Base-by-base conservation (phyloP, 2,113 vertebrate genomes). In the Apodemus sylvaticus region DNA sequence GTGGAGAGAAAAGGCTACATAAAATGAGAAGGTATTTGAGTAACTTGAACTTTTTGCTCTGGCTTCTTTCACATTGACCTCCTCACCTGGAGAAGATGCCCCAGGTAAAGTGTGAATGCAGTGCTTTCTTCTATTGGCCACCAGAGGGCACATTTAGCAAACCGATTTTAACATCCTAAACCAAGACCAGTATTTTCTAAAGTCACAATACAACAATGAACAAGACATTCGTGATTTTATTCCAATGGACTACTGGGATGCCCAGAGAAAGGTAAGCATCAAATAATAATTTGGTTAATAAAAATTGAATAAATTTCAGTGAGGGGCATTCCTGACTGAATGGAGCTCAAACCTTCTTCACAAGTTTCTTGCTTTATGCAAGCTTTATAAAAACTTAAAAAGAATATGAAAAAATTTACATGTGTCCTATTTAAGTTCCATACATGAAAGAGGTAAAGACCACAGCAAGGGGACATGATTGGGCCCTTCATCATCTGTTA, bases 231-330 rank as follows among this genome's bases (percentile, higher is more conserved):
- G 45, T 62, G 24, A 14, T 66, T 94, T 86, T 94, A 78, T 85
- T 45, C 64, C 78, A 48, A 90, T 31, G 0, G 39, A 39, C 42
- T 83, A 48, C 34, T 29, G 17, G 20, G 92, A 68, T 42, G 24
- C 68, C 70, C 53, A 90, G 74, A 92, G 81, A 39, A 87, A 39
- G 45, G 26, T 16, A 55, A 8, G 20, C 42, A 13, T 68, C 71
- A 92, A 82, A 82, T 82, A 90, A 95, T 90, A 82, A 58, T 13
- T 86, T 82, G 42, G n/a, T 82, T 16, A 64, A 39, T 55, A 66
- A 94, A 92, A 89, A 34, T 20, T 13, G 89, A 76, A 78, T 48
- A 53, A 68, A 62, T 36, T 71, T 53, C 48, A 48, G 4, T 48
- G 66, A 93, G 7, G 73, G 19, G 48, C 7, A 68, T 94, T 87